Evolutionary conservation across 1,140 invertebrate genomes (phyloP).

Genomic region (Chironomus striatipennis): DNA sequence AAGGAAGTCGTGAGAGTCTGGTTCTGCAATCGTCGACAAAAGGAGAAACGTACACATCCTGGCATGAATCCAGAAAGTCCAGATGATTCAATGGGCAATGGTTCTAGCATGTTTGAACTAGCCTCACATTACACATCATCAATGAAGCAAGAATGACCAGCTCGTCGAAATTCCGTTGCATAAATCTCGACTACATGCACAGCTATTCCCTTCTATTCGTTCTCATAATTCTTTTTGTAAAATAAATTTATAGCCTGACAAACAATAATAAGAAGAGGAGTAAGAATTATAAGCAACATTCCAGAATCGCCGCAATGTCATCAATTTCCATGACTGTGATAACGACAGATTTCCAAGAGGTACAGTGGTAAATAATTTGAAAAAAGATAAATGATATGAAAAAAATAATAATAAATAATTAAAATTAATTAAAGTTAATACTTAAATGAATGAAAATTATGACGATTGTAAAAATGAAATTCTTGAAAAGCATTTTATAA

Average conservation of each 20-base stretch:
- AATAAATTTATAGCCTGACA: too few species aligned
- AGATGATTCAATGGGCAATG: constrained; percentile 31
- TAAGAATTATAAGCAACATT: neutral
- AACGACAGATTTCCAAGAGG: constrained; percentile 11
- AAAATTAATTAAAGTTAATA: too few species aligned
- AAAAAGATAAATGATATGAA: neutral
- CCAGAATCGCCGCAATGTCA: constrained; percentile 16
- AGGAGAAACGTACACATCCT: constrained; percentile 78
- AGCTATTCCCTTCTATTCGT: neutral
- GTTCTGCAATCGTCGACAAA: constrained; percentile 93
- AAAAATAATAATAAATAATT: too few species aligned
- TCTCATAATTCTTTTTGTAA: too few species aligned
- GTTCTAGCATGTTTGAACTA: constrained; percentile 8
- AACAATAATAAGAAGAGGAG: too few species aligned
- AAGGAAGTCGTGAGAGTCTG: constrained; percentile 95
- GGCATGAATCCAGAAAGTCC: constrained; percentile 41
- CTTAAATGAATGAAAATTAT: too few species aligned
- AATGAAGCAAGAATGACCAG: constrained; percentile 18
- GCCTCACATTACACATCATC: constrained; percentile 4
- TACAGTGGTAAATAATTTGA: neutral
- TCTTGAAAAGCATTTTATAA: constrained; percentile 19
- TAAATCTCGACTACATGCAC: neutral
- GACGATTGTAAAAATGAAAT: constrained; percentile 3
- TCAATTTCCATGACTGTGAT: constrained; percentile 19
- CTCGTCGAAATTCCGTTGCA: neutral